Base-by-base conservation (phyloP, 2,888 invertebrate genomes). In the Amitus sp. region DNA sequence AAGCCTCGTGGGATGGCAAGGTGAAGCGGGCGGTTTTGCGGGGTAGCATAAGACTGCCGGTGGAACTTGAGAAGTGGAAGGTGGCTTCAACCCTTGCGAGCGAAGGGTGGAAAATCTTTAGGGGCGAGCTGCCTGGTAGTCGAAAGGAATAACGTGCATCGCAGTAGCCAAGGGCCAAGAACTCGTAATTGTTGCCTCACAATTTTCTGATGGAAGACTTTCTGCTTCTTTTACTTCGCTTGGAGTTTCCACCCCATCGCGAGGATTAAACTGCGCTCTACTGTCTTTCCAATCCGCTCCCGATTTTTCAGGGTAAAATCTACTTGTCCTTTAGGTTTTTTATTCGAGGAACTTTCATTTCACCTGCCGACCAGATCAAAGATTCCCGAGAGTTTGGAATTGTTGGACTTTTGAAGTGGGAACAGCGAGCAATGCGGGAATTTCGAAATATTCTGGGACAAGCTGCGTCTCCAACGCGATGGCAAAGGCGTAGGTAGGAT, bases 111-210 rank as follows among this genome's bases (percentile, higher is more conserved):
- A 64, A 68, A 59, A 52, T 51, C 37, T 37, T 15, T 37, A 13
- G 37, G 37, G 37, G 56, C 60, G 65, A 61, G 76, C 73, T 77
- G 72, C 56, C 71, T 67, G 68, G 74, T 72, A 66, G 73, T 75
- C 76, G 74, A 73, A 73, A 74, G 73, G 73, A 76, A 76, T 75
- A 76, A 77, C 71, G 70, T 63, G 61, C 67, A 65, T 52, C 72
- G 73, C 68, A 67, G 73, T 77, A 70, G 76, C 77, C 76, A 76
- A 68, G 71, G 76, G 77, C 77, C 75, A 72, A 77, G 70, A 70
- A 74, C 75, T 78, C 72, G 69, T 75, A 73, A 76, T 77, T 77
- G 72, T 74, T 67, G 10, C 18, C 40, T n/a, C 18, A 4, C 40
- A 40, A 40, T 40, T 40, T 40, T 40, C 37, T 17, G 37, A 37